Base-by-base conservation (phyloP, 2,113 vertebrate species). In the Eublepharis macularius region DNA sequence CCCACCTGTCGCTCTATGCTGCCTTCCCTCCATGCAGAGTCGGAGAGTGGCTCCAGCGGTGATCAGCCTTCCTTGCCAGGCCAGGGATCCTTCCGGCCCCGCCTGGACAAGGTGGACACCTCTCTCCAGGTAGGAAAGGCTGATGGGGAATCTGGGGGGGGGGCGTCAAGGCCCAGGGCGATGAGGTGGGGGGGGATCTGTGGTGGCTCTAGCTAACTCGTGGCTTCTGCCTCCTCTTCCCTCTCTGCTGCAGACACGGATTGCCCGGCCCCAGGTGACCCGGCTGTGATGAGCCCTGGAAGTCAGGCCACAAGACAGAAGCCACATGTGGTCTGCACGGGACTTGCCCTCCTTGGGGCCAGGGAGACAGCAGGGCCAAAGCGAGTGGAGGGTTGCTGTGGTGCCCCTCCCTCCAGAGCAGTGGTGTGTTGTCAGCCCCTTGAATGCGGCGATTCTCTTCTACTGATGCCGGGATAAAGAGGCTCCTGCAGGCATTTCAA, bases 71-170 rank as follows among this genome's bases (percentile, higher is more conserved):
- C 29, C 0, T 51, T 45, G 1, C 16, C 32, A 1, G 41, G 3
- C 0, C 21, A 47, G 24, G 34, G 76, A 2, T 36, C 49, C 41
- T 87, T 87, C 80, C 66, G 17, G 1, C 86, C 86, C 19, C n/a
- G 41, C 1, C 86, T 87, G 66, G 80, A 87, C 49, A 77, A 82
- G n/a, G 86, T 87, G 74, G 86, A 87, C n/a, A 82, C 41, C 0
- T 73, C 74, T 12, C 39, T 82, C 32, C 74, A 57, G 86, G 86
- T 87, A 60, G 26, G 1, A 1, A 29, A 13, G 43, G n/a, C n/a
- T 8, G 24, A 24, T 6, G 36, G 13, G 14, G 49, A 17, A 39
- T 9, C 4, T 2, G 24, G 16, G 32, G 4, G 29, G 41, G 0
- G 13, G 1, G 17, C 6, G 36, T 3, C 39, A 14, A 2, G 13